These are phyloP conservation scores for Hippocampus guttulatus DNA, from an alignment of 2,113 vertebrate genomes.

Conservation along the genomic window DNA sequence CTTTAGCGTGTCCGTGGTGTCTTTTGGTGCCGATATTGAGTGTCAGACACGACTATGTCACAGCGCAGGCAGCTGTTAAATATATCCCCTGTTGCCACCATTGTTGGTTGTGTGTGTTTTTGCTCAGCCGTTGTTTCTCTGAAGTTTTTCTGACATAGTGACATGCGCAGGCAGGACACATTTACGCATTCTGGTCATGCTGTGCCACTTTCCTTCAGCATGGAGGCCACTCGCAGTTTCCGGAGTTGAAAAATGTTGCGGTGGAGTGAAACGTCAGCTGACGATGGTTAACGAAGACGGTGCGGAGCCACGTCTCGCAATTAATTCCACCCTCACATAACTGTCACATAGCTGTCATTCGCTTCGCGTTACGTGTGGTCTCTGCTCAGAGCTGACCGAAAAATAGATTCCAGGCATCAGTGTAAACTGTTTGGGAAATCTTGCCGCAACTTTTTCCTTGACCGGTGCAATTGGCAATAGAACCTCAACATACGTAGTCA, in stretches of 20 bases:
- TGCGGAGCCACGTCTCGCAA: slow-evolving; percentile 14
- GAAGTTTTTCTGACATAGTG: background rate
- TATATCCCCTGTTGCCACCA: slow-evolving; percentile 73
- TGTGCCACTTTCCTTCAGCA: background rate
- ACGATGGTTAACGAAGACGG: slow-evolving; percentile 38
- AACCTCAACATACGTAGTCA: too few species aligned
- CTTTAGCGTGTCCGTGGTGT: slow-evolving; percentile 68
- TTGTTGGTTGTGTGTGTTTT: slow-evolving; percentile 41
- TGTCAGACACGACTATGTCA: slow-evolving; percentile 68
- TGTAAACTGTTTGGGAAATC: too few species aligned
- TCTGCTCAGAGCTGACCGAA: background rate
- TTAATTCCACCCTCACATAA: slow-evolving; percentile 18
- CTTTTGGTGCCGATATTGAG: slow-evolving; percentile 67
- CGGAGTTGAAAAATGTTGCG: slow-evolving; percentile 11
- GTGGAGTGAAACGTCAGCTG: background rate
- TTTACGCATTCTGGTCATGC: background rate
- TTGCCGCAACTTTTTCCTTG: background rate
- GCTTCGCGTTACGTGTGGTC: slow-evolving; percentile 26
- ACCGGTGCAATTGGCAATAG: background rate
- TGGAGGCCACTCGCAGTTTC: background rate
- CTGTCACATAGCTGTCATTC: slow-evolving; percentile 32
- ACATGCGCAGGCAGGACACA: background rate
- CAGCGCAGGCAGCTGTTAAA: slow-evolving; percentile 67
- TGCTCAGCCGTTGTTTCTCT: slow-evolving; percentile 28
- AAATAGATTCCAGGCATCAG: background rate